Base-by-base conservation (phyloP, 2,888 invertebrate genomes). In the Elgonia sp. region DNA sequence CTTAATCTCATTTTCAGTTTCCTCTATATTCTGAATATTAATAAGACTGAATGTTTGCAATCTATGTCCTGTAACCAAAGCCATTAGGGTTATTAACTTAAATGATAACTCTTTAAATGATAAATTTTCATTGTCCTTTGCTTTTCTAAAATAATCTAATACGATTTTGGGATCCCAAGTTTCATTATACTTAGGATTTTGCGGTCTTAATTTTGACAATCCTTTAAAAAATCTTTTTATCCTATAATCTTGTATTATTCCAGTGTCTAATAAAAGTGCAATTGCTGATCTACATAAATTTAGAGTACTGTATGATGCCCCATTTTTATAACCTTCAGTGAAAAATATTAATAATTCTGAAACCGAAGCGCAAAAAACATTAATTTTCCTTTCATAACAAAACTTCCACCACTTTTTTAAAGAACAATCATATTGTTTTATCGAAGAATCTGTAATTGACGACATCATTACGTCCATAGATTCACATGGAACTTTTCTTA, bases 201-300 rank as follows among this genome's bases (percentile, higher is more conserved):
- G 50, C 29, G 80, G 84, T n/a, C 72, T 62, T 18, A 75, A 39
- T 3, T 69, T 65, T 40, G 69, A 50, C 42, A 84, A 21, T 42
- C 87, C 89, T 65, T 60, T 79, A 39, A 89, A 84, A 42, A 87
- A 75, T 39, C 76, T 76, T 39, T 77, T 79, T 9, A 76, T 83
- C 21, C 53, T 40, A n/a, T 50, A 46, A 46, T 89, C 79, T 16
- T 55, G 53, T 8, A 29, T n/a, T 14, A 89, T 63, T 9, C 83
- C 42, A 18, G 46, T 21, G 4, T 65, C 79, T 0, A 77, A 20
- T n/a, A 88, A n/a, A 18, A 89, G 20, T 4, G 81, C 42, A 18
- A 86, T 67, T 16, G 86, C 86, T 6, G 90, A 82, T 80, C 42
- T 67, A 67, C 42, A 67, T 8, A 40, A 42, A n/a, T 67, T 79